Evolutionary conservation across 2,888 invertebrate genomes (phyloP).

Genomic region (Pammene aurita): DNA sequence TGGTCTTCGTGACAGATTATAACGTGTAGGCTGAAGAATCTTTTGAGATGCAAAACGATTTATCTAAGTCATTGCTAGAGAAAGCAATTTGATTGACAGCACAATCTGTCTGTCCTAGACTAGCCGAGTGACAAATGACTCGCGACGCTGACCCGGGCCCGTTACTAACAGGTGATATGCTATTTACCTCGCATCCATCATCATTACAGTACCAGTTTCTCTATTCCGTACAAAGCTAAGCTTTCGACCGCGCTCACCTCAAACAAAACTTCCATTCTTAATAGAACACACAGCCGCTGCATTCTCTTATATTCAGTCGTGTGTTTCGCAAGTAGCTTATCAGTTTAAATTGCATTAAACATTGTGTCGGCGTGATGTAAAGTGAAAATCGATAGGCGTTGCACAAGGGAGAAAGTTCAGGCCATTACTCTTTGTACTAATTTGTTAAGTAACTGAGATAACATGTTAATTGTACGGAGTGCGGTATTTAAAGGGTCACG

Average conservation of each 20-base stretch:
- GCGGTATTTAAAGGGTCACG: slow-evolving; percentile 19
- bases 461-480: slow-evolving; percentile 36
- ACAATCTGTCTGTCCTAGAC: slow-evolving; percentile 36
- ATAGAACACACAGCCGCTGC: slow-evolving; percentile 31
- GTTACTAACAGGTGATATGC: slow-evolving; percentile 40
- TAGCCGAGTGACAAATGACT: slow-evolving; percentile 31
- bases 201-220: slow-evolving; percentile 35
- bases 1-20: slow-evolving; percentile 19
- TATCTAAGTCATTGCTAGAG: slow-evolving; percentile 28
- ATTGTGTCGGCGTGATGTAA: slow-evolving; percentile 33
- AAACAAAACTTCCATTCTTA: slow-evolving; percentile 28
- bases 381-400: slow-evolving; percentile 39
- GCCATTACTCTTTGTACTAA: slow-evolving; percentile 40
- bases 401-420: slow-evolving; percentile 40
- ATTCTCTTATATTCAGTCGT: slow-evolving; percentile 31
- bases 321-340: slow-evolving; percentile 37
- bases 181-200: slow-evolving; percentile 38
- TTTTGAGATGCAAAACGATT: slow-evolving; percentile 20
- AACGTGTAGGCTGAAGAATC: slow-evolving; percentile 10
- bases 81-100: slow-evolving; percentile 39
- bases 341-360: slow-evolving; percentile 40
- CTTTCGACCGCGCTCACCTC: slow-evolving; percentile 32
- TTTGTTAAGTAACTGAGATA: slow-evolving; percentile 40
- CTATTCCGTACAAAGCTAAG: slow-evolving; percentile 34
- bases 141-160: slow-evolving; percentile 33